Percentiles rank a stretch among this genome's conserved stretches.
Evolutionary conservation across 2,113 vertebrate genomes (phyloP).

Genomic region (Dipodomys stephensi): DNA sequence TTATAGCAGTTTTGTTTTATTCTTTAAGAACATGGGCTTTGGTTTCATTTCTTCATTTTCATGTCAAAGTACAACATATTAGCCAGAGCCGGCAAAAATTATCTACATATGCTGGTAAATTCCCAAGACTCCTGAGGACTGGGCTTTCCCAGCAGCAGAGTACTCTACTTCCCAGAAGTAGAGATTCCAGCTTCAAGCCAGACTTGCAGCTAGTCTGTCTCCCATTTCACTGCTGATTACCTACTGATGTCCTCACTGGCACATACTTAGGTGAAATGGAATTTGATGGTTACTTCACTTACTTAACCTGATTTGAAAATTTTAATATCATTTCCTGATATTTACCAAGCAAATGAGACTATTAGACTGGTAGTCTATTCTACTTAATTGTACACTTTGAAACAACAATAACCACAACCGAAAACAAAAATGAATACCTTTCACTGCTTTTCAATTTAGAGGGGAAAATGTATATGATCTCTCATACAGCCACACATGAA

Average conservation of each 20-base stretch:
- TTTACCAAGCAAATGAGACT: constrained; percentile 38
- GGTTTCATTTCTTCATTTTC: neutral
- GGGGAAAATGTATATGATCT: neutral
- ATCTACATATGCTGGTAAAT: neutral
- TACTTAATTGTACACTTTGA: neutral
- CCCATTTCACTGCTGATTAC: neutral
- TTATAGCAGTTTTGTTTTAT: neutral
- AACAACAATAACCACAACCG: neutral
- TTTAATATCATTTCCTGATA: constrained; percentile 53
- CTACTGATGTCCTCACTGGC: constrained; percentile 53
- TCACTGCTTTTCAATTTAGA: constrained; percentile 15
- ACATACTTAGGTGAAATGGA: constrained; percentile 48
- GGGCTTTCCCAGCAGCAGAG: neutral
- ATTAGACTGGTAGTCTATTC: constrained; percentile 44
- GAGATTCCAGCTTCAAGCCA: neutral
- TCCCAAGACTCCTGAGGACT: neutral
- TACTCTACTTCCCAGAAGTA: neutral
- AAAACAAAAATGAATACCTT: neutral
- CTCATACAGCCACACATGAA: neutral
- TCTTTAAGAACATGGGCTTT: neutral
- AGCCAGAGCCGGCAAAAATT: neutral
- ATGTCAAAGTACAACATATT: neutral
- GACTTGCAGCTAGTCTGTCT: neutral
- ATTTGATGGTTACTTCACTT: constrained; percentile 60
- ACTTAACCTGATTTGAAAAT: constrained; percentile 65